Evolutionary conservation across 1,140 invertebrate species (phyloP), one percentile per base, ranked within the genome.

Genomic region (Psix sp.): DNA sequence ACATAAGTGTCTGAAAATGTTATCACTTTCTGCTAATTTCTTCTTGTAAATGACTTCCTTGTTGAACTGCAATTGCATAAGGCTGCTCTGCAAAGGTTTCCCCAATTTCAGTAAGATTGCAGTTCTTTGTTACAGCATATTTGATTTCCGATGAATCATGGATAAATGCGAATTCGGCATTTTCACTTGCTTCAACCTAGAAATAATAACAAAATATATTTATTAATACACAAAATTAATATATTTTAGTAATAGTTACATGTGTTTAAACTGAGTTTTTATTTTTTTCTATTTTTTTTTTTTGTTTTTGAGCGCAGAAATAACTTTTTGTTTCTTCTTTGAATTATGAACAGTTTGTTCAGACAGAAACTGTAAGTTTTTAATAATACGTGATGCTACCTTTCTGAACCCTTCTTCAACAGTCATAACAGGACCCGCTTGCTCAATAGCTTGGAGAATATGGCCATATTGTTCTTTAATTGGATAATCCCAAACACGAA

Each of bases 401-500:
- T 92, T 93, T 65, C 87, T 82, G 76, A 95, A 95, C 0, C 94
- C 95, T 63, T 92, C 92, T n/a, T 88, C 79, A 0, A 91, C 90
- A 49, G 89, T 89, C 2, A 81, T 79, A 0, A 96, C 91, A 0
- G 93, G 91, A 75, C 91, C 90, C 1, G 93, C 93, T 65, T 92
- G 91, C 45, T 94, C 92, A 36, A 97, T 96, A 14, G 94, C 93
- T 26, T 94, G 85, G 20, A 96, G 85, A 67, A 97, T 96, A 70
- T 95, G 94, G 1, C 93, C 94, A 77, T 95, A 97, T 83, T 96
- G 94, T 83, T 96, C 94, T 72, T 94, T 93, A 36, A 97, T 94
- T 0, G 95, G 95, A 85, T 97, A 97, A 79, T 97, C 95, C 95
- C 95, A 98, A 0, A 97, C 95, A 21, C 95, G 87, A 74, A 93